These are phyloP conservation scores for Eufriesea mexicana DNA, from an alignment of 1,140 invertebrate genomes.

Conservation along the genomic window DNA sequence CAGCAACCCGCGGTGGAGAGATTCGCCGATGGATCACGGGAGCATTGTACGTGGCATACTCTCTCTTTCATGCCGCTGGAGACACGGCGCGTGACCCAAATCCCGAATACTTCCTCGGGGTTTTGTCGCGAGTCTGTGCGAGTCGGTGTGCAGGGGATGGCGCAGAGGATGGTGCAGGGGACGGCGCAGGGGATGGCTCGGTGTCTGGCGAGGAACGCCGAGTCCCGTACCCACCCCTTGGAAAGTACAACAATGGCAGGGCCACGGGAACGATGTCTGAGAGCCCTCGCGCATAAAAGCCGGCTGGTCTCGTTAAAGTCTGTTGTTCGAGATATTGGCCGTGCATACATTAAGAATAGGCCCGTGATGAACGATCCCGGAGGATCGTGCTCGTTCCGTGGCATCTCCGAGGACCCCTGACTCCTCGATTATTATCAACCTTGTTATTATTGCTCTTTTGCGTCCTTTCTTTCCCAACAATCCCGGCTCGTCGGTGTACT, in stretches of 20 bases:
- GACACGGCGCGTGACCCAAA: conserved; percentile 57
- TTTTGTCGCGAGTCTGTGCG: conserved; percentile 32
- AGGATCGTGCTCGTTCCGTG: background rate
- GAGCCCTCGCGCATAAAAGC: conserved; percentile 39
- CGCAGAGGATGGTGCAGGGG: too few species aligned
- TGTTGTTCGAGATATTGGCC: conserved; percentile 40
- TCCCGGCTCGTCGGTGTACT: too few species aligned
- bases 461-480: too few species aligned
- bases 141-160: background rate
- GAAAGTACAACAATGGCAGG: conserved; percentile 38
- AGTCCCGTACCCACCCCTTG: too few species aligned
- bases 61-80: conserved; percentile 41
- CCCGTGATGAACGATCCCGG: background rate
- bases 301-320: conserved; percentile 42
- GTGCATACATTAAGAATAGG: conserved; percentile 31
- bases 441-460: too few species aligned
- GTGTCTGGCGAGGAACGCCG: background rate
- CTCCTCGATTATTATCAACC: background rate
- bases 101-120: conserved; percentile 47
- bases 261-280: conserved; percentile 43
- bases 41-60: conserved; percentile 48
- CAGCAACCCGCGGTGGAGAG: background rate
- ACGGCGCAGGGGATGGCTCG: too few species aligned
- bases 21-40: conserved; percentile 60
- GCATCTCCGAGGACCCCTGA: background rate